Conservation (phyloP, 2,888 invertebrate genomes). For the Pelosia muscerda region DNA sequence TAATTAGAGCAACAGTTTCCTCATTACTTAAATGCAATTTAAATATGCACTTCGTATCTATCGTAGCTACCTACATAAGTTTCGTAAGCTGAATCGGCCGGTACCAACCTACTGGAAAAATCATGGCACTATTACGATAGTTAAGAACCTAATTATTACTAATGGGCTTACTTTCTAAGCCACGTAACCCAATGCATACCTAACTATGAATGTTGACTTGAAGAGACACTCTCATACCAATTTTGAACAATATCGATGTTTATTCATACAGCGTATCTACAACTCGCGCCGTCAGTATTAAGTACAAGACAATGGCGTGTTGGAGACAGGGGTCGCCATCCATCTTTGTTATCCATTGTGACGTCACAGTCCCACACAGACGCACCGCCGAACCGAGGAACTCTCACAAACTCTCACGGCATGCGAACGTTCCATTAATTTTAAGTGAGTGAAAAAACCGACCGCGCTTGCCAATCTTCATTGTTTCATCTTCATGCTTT, state of each 20-base stretch:
- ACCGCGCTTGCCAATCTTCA: constrained; percentile 6
- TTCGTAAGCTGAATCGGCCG: too few relatives aligned
- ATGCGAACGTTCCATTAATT: constrained; percentile 14
- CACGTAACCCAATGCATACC: not conserved
- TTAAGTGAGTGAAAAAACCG: constrained; percentile 12
- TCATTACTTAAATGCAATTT: too few relatives aligned
- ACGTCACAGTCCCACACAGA: constrained; percentile 49
- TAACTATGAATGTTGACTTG: not conserved
- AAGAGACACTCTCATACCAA: not conserved
- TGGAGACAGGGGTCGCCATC: constrained; percentile 53
- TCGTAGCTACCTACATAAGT: too few relatives aligned
- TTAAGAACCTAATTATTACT: too few relatives aligned
- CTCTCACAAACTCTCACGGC: constrained; percentile 39
- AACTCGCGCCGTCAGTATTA: constrained; percentile 25
- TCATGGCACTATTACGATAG: not conserved
- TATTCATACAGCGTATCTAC: constrained; percentile 20
- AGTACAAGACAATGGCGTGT: constrained; percentile 62
- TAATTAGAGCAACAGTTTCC: too few relatives aligned
- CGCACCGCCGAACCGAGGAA: constrained; percentile 17
- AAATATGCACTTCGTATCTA: too few relatives aligned
- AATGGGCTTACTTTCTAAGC: not conserved
- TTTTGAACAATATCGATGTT: constrained; percentile 16
- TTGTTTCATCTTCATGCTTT: not conserved
- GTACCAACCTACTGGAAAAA: too few relatives aligned
- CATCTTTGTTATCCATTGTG: constrained; percentile 62